These are phyloP conservation scores for Phenganax stokvisi DNA, from an alignment of 92 coral and sea anemone genomes.

Conservation along the genomic window DNA sequence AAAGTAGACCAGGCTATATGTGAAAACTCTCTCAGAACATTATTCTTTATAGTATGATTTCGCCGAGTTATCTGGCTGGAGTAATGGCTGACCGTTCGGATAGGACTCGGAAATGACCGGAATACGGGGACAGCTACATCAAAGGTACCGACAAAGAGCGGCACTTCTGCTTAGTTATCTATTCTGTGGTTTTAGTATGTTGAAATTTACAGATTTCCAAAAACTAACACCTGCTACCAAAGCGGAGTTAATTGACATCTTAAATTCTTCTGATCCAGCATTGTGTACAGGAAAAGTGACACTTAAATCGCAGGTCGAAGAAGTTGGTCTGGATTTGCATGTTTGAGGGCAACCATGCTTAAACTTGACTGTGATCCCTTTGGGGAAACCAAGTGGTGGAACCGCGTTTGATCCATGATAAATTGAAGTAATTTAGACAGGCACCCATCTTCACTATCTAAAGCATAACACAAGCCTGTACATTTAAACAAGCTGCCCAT, in stretches of 20 bases:
- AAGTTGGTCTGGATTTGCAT: conserved; percentile 35
- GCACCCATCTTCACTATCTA: conserved; percentile 14
- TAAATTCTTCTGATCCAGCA: conserved; percentile 19
- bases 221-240: conserved; percentile 27
- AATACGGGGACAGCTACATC: no score
- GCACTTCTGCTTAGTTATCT: no score
- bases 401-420: conserved; percentile 27
- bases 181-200: no score
- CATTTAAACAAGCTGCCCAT: not conserved
- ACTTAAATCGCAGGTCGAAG: conserved; percentile 5
- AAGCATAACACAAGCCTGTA: not conserved
- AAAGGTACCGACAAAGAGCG: no score
- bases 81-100: no score
- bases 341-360: conserved; percentile 26
- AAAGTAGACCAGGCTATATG: no score
- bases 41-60: no score
- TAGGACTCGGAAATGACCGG: no score
- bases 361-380: conserved; percentile 33
- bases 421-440: conserved; percentile 28
- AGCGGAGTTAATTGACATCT: not conserved
- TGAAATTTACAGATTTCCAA: conserved; percentile 10
- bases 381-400: conserved; percentile 28
- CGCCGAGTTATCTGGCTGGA: no score
- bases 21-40: no score
- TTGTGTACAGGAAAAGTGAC: conserved; percentile 22